Evolutionary conservation across 1,140 invertebrate genomes (phyloP).

Genomic region (Triops longicaudatus): DNA sequence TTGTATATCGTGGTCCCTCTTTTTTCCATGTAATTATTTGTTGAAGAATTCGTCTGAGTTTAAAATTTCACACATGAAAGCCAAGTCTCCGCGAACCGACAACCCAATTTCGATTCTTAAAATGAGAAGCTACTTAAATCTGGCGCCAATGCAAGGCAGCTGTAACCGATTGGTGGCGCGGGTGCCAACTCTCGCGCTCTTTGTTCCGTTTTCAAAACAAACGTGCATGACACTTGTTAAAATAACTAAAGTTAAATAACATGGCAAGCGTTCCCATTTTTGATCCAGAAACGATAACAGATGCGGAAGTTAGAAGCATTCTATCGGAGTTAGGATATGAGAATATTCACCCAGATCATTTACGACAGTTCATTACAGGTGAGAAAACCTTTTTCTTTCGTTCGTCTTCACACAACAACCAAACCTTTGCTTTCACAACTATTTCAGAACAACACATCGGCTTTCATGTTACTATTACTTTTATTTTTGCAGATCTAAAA

Average conservation of each 20-base stretch:
- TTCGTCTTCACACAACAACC: no score
- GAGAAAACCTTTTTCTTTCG: not conserved
- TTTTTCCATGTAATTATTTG: no score
- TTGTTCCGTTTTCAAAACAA: not conserved
- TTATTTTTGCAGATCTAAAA: not conserved
- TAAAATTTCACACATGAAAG: no score
- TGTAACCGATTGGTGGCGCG: not conserved
- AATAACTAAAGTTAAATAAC: not conserved
- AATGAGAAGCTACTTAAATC: no score
- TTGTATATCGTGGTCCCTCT: no score
- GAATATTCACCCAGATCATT: constrained; percentile 5
- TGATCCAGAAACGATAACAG: not conserved
- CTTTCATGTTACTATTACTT: not conserved
- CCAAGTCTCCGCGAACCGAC: no score
- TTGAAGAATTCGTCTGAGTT: no score
- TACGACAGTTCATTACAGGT: not conserved
- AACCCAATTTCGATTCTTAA: no score
- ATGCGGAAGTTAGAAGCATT: not conserved
- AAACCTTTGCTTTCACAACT: no score
- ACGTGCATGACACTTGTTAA: not conserved
- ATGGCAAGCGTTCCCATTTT: not conserved
- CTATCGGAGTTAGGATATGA: not conserved
- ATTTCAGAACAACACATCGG: no score
- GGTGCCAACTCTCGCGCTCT: not conserved
- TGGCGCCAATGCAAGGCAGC: not conserved